These are phyloP conservation scores for Rhincodon typus DNA, from an alignment of 2,797 vertebrate species.

Conservation along the genomic window DNA sequence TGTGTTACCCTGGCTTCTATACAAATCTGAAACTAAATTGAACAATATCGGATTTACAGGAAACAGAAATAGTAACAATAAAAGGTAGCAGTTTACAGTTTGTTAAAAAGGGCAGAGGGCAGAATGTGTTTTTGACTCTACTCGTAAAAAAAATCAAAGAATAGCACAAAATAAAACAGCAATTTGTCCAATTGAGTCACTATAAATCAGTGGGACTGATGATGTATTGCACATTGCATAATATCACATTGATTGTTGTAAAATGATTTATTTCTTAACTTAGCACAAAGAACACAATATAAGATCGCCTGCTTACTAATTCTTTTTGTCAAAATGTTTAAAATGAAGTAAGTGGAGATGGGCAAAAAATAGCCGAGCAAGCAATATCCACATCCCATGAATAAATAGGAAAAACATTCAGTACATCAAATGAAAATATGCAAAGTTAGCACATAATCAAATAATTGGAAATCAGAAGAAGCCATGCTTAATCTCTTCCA, in stretches of 20 bases:
- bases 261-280: neutral
- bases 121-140: neutral
- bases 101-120: neutral
- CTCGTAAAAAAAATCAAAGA: neutral
- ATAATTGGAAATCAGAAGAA: slow-evolving; percentile 1
- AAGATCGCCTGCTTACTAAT: neutral
- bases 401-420: neutral
- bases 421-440: neutral
- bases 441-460: neutral
- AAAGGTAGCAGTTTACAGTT: neutral
- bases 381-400: too few relatives aligned
- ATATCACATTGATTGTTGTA: neutral
- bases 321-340: neutral
- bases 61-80: neutral
- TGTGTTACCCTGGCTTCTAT: neutral
- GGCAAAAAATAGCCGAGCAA: too few relatives aligned
- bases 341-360: neutral
- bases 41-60: neutral
- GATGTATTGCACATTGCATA: neutral
- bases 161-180: neutral
- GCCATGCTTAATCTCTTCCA: neutral
- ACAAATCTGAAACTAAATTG: neutral
- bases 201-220: neutral
- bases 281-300: neutral
- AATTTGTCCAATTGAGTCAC: neutral